Evolutionary conservation across 2,113 vertebrate species (phyloP).

Genomic region (Sciurus niger): DNA sequence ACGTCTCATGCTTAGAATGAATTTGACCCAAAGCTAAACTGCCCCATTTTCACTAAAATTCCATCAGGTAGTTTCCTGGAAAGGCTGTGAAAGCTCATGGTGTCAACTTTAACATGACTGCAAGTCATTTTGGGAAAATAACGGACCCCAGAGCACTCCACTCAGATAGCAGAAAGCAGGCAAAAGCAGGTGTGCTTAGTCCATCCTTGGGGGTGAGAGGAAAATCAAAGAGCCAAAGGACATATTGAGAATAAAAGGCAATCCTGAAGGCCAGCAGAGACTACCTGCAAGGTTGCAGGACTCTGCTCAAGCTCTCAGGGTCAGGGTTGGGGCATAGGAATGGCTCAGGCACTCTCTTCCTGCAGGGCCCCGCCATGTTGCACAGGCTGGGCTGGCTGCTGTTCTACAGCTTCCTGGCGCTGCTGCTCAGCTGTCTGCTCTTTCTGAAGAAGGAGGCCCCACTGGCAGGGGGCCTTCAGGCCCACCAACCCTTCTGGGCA

Average conservation of each 20-base stretch:
- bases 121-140: background rate
- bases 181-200: accelerated
- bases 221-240: background rate
- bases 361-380: constrained; percentile 80
- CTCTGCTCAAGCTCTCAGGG: background rate
- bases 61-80: background rate
- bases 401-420: constrained; percentile 44
- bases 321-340: no score
- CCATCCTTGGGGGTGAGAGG: background rate
- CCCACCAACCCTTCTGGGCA: background rate
- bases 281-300: background rate
- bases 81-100: background rate
- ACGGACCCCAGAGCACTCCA: background rate
- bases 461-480: accelerated
- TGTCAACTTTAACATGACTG: background rate
- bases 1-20: background rate
- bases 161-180: background rate
- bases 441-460: constrained; percentile 79
- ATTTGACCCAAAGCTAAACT: background rate
- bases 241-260: accelerated
- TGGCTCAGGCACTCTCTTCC: constrained; percentile 7
- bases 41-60: background rate
- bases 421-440: constrained; percentile 78
- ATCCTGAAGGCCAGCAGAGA: background rate
- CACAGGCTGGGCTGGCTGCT: constrained; percentile 75